Evolutionary conservation across 2,888 invertebrate genomes (phyloP), one percentile per base, ranked within the genome.

Genomic region (Pogonocherus hispidulus): DNA sequence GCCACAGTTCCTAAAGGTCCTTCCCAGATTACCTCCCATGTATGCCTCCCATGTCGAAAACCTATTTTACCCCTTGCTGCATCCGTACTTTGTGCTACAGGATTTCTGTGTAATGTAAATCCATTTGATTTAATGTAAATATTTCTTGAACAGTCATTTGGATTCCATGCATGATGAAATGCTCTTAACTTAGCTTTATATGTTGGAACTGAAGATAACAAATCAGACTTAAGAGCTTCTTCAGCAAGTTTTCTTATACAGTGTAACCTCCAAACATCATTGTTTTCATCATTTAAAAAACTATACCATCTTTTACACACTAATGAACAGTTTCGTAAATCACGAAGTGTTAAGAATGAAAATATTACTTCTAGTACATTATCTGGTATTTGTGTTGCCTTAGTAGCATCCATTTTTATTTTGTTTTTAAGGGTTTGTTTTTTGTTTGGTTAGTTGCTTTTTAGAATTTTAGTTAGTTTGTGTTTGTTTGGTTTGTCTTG

Each of bases 11-110:
- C 99, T 70, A 99, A 87, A 2, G 99, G 99, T 14, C 99, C 98
- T 88, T 98, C 97, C 98, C 98, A 98, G 86, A 97, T 95, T 6
- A 98, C 94, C 87, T 98, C 98, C 98, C 98, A 98, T 20, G 97
- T 94, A 87, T 98, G 98, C 72, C 98, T 90, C 6, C 98, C 98
- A 83, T 93, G 91, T 79, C 92, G 89, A 85, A 97, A 98, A 1
- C 97, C 95, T 80, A 95, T 92, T 90, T 95, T 98, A 18, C 81
- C 94, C 86, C 94, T 91, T 78, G 93, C 94, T 74, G 95, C 98
- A 87, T 99, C 99, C 67, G 98, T 99, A 86, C 97, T 98, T 87
- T 99, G 99, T 44, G 99, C 99, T 56, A 99, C 96, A 52, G 99
- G 99, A 87, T 98, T 98, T 83, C 99, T 91, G 88, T 99, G 99